Percentiles rank a stretch among this genome's conserved stretches.
These are phyloP conservation scores for Neopelma chrysocephalum DNA, from an alignment of 2,797 vertebrate genomes.

Conservation along the genomic window DNA sequence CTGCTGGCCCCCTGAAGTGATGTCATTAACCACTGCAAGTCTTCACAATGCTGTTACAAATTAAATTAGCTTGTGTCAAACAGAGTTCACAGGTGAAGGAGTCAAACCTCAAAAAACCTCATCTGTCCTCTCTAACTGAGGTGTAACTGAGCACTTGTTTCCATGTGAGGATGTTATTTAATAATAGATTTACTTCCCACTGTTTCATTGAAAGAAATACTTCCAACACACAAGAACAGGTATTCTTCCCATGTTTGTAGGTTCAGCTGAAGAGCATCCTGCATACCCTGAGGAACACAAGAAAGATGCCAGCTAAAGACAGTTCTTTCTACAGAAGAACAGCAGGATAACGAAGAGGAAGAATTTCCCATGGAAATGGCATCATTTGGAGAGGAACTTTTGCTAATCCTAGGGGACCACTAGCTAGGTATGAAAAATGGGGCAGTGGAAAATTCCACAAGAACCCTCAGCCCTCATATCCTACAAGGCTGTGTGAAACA, in stretches of 20 bases:
- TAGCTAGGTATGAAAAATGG: background rate
- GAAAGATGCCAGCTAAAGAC: background rate
- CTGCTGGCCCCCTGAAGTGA: background rate
- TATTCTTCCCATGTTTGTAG: background rate
- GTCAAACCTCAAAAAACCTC: background rate
- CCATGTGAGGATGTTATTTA: background rate
- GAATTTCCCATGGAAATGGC: slow-evolving; percentile 35
- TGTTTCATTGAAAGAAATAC: background rate
- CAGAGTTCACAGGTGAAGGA: background rate
- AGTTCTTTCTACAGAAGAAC: background rate
- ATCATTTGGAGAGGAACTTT: slow-evolving; percentile 48
- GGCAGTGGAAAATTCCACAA: background rate
- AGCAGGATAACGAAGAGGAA: slow-evolving; percentile 34
- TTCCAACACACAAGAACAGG: background rate
- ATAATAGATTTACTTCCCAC: background rate
- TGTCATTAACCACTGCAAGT: background rate
- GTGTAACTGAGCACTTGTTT: background rate
- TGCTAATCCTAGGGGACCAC: background rate
- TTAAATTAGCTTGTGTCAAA: background rate
- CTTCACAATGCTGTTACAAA: background rate
- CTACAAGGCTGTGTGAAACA: background rate
- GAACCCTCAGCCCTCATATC: background rate
- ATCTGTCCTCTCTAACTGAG: background rate
- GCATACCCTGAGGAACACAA: background rate
- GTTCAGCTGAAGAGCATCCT: background rate